Evolutionary conservation across 35 echinoderm and acorn worm species (phyloP).

Genomic region (Lytechinus pictus): DNA sequence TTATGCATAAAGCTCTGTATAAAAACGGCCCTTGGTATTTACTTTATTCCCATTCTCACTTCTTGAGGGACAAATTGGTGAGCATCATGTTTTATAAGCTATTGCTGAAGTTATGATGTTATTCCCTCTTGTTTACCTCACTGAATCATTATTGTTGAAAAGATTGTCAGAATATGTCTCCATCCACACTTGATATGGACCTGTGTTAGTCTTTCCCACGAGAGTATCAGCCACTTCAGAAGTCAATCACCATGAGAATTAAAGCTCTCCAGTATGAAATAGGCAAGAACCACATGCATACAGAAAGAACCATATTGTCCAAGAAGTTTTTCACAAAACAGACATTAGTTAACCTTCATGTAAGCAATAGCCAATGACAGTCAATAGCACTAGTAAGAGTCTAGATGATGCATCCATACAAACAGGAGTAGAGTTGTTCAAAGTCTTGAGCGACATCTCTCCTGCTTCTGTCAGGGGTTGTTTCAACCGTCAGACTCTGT

Average conservation of each 20-base stretch:
- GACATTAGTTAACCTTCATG: neutral
- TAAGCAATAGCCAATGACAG: neutral
- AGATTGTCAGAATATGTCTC: neutral
- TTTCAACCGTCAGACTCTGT: too few species aligned
- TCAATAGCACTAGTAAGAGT: neutral
- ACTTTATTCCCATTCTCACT: too few species aligned
- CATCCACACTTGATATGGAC: neutral
- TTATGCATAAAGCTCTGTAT: too few species aligned
- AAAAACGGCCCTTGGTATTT: too few species aligned
- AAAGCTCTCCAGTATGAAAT: neutral
- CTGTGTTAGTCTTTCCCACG: neutral
- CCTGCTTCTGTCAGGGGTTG: neutral
- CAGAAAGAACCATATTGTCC: too few species aligned
- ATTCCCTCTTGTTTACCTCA: neutral
- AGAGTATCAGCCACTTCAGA: neutral
- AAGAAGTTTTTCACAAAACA: neutral
- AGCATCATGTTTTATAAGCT: too few species aligned
- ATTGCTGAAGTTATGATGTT: too few species aligned
- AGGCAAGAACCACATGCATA: neutral
- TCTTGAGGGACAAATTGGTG: too few species aligned
- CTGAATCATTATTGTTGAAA: neutral
- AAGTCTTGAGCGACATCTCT: neutral
- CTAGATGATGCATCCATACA: too few species aligned
- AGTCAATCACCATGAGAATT: neutral
- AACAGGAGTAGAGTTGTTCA: too few species aligned